phyloP scores from a whole-genome alignment of 2,113 vertebrate genomes.

The Noturus placidus region DNA sequence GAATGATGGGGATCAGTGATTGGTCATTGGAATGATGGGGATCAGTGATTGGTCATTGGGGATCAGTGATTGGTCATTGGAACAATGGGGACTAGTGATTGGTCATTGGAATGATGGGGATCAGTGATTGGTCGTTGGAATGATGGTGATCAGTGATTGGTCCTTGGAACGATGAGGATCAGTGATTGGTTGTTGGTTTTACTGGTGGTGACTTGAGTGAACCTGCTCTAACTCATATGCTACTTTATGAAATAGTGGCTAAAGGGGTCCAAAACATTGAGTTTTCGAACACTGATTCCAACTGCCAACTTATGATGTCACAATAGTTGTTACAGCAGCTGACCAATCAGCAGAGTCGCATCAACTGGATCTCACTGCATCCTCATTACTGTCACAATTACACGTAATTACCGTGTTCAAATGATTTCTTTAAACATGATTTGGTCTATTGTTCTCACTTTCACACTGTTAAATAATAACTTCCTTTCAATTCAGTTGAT shows the following conservation, averaged over 20 bases:
- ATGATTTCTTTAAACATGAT: not conserved
- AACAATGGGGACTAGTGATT: too few species aligned
- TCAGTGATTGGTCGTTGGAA: too few species aligned
- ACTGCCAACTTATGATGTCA: not conserved
- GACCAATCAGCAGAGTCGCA: too few species aligned
- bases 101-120: not conserved
- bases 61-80: not conserved
- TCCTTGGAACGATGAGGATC: not conserved
- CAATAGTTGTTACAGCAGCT: too few species aligned
- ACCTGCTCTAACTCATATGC: not conserved
- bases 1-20: too few species aligned
- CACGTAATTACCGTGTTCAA: too few species aligned
- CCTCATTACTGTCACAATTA: too few species aligned
- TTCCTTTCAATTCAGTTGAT: not conserved
- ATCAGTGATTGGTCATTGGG: not conserved
- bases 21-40: too few species aligned
- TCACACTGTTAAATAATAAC: not conserved
- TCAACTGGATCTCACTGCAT: too few species aligned
- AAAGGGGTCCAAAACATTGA: not conserved
- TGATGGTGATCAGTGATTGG: not conserved
- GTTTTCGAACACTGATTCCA: not conserved
- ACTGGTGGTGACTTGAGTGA: not conserved
- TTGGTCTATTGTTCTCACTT: not conserved
- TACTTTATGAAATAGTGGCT: not conserved
- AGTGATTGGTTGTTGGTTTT: too few species aligned